These are phyloP conservation scores for Streblospio benedicti DNA, from an alignment of 1,140 invertebrate species.

Conservation along the genomic window DNA sequence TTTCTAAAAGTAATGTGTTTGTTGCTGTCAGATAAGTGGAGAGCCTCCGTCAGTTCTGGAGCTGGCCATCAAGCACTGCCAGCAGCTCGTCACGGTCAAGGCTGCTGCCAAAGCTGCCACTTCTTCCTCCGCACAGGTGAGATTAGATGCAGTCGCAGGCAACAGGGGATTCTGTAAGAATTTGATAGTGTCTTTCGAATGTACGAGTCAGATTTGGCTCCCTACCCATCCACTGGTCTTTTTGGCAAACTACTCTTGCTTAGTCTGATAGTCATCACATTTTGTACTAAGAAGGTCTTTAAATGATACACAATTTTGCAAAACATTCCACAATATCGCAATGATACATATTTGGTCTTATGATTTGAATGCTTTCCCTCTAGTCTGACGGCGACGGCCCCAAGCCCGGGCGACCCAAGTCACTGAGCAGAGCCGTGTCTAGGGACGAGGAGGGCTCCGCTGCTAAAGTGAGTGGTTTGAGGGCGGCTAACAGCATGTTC, in stretches of 20 bases:
- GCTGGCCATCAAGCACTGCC: slow-evolving; percentile 31
- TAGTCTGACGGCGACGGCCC: too few species aligned
- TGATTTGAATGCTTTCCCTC: too few species aligned
- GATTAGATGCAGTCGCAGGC: background rate
- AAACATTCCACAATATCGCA: too few species aligned
- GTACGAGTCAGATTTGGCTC: background rate
- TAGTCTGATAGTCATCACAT: too few species aligned
- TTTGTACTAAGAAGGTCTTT: too few species aligned
- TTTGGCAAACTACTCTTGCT: background rate
- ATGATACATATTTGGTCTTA: too few species aligned
- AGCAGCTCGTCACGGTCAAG: slow-evolving; percentile 12
- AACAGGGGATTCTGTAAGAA: background rate
- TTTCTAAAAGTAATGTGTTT: slow-evolving; percentile 1
- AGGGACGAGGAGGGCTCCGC: too few species aligned
- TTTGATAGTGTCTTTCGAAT: background rate
- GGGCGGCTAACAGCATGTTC: too few species aligned
- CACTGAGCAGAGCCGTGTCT: too few species aligned
- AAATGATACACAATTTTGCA: too few species aligned
- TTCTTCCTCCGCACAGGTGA: background rate
- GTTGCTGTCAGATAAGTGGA: slow-evolving; percentile 12
- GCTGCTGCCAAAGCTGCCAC: background rate
- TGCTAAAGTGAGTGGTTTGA: too few species aligned
- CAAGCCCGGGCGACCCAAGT: too few species aligned
- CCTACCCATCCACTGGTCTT: background rate
- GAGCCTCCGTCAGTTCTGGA: slow-evolving; percentile 24